Percentiles rank a stretch among this genome's conserved stretches.
phyloP scores from a whole-genome alignment of 2,113 vertebrate genomes.

The Polypterus bichir region DNA sequence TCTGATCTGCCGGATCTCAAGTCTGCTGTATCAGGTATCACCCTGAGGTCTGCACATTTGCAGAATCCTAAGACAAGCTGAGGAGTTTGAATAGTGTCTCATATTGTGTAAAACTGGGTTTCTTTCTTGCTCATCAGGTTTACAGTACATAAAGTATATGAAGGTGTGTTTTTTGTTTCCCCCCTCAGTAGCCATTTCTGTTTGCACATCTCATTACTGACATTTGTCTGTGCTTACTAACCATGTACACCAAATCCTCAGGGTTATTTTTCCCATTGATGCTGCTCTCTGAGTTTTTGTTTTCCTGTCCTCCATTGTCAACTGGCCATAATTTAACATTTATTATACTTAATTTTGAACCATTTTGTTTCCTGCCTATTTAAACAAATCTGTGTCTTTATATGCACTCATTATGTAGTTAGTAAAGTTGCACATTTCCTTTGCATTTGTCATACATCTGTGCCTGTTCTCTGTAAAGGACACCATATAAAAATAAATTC shows the following conservation, averaged over 20 bases:
- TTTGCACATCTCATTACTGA: too few relatives aligned
- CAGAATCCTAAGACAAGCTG: slow-evolving; percentile 8
- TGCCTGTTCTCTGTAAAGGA: too few relatives aligned
- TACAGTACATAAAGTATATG: slow-evolving; percentile 4
- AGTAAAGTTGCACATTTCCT: too few relatives aligned
- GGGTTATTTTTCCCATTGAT: background rate
- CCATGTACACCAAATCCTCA: too few relatives aligned
- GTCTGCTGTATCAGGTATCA: background rate
- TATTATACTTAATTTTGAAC: too few relatives aligned
- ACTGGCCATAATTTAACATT: too few relatives aligned
- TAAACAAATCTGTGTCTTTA: too few relatives aligned
- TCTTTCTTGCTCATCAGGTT: background rate
- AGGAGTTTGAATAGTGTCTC: background rate
- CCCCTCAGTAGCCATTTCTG: background rate
- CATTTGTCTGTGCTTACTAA: too few relatives aligned
- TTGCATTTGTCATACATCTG: too few relatives aligned
- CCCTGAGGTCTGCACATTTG: slow-evolving; percentile 15
- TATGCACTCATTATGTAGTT: too few relatives aligned
- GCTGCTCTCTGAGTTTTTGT: background rate
- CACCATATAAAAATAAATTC: too few relatives aligned
- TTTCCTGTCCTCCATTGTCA: background rate
- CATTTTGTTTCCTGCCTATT: too few relatives aligned
- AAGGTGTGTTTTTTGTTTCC: slow-evolving; percentile 5
- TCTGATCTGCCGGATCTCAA: slow-evolving; percentile 15
- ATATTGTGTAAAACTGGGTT: slow-evolving; percentile 11